Evolutionary conservation across 2,888 invertebrate species (phyloP).

Genomic region (Tipula unca): DNA sequence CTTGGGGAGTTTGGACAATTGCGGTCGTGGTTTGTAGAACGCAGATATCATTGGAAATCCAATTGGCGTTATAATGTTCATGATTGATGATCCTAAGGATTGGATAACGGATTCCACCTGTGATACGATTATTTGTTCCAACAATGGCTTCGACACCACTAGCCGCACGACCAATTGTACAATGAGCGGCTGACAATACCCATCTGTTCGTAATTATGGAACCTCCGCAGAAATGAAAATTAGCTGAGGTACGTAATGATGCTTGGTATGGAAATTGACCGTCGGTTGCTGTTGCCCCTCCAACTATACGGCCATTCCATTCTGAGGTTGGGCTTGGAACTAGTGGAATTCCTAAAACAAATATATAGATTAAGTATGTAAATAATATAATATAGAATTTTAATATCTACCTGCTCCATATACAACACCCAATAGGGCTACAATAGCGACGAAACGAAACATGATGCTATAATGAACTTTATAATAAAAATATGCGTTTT

Average conservation of each 20-base stretch:
- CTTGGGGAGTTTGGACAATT: conserved; percentile 14
- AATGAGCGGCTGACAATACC: conserved; percentile 9
- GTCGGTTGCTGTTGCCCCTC: conserved; percentile 1
- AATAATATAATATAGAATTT: not conserved
- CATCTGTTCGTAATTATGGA: not conserved
- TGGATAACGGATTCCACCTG: conserved; percentile 21
- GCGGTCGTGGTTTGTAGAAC: conserved; percentile 16
- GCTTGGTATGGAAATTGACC: conserved; percentile 22
- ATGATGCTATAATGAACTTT: not conserved
- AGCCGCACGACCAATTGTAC: conserved; percentile 9
- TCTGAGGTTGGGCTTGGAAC: not conserved
- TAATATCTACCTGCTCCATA: not conserved
- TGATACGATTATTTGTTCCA: conserved; percentile 21
- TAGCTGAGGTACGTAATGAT: conserved; percentile 20
- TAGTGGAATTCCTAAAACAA: not conserved
- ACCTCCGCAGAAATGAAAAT: conserved; percentile 18
- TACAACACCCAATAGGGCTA: not conserved
- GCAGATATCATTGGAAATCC: conserved; percentile 22
- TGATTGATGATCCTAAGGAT: conserved; percentile 22
- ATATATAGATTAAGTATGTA: not conserved
- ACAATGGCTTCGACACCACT: conserved; percentile 18
- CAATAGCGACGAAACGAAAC: not conserved
- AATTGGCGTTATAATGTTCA: conserved; percentile 21
- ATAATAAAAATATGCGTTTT: not conserved
- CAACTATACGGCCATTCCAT: conserved; percentile 23